Conservation (phyloP, 2,113 vertebrate species). For the Chamaea fasciata region DNA sequence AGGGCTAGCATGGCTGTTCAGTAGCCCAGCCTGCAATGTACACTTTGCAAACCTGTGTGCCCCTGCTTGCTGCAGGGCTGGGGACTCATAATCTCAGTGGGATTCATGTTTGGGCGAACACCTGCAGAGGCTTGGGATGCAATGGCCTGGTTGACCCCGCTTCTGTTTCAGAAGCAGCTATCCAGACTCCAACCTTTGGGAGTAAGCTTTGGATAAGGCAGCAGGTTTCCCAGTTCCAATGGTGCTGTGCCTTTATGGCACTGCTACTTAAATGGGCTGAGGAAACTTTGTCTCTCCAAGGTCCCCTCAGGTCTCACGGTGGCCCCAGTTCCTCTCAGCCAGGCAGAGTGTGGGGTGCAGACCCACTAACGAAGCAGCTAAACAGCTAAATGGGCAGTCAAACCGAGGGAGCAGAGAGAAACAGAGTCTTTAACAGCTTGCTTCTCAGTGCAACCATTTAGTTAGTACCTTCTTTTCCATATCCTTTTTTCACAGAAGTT, state of each 20-base stretch:
- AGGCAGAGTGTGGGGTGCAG: not conserved
- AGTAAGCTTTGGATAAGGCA: not conserved
- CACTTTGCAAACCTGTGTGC: not conserved
- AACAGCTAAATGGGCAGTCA: not conserved
- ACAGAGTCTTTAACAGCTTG: not conserved
- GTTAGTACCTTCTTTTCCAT: not conserved
- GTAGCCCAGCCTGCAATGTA: not conserved
- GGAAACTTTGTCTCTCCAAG: not conserved
- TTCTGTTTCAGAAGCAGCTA: not conserved
- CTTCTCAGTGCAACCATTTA: not conserved
- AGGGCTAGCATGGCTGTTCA: not conserved
- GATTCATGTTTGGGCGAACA: not conserved
- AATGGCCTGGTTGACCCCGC: fast-evolving
- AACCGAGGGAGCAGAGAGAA: fast-evolving
- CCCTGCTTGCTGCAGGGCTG: not conserved
- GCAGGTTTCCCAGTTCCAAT: fast-evolving
- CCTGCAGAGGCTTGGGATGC: not conserved
- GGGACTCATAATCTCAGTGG: fast-evolving
- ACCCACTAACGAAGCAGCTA: not conserved
- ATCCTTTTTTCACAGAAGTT: not conserved
- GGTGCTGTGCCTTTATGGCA: fast-evolving
- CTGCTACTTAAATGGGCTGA: not conserved
- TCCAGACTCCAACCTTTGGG: not conserved
- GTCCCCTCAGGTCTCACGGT: not conserved
- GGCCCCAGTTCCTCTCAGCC: not conserved